A percentile compares a stretch with the other conserved stretches of the same genome.
Conservation (phyloP, 2,797 vertebrate species). For the Siniperca obscura region DNA sequence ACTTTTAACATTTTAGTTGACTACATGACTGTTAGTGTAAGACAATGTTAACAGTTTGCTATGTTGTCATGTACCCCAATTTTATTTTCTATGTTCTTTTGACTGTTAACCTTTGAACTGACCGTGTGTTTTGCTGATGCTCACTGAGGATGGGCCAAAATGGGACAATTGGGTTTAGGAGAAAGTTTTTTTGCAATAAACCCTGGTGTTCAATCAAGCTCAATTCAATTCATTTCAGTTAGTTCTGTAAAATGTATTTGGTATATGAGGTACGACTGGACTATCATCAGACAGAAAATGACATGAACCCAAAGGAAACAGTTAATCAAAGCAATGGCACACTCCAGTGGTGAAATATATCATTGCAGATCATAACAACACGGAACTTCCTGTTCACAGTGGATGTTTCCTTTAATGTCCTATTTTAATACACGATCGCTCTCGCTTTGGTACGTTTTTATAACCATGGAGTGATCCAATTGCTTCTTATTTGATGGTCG, state of each 20-base stretch:
- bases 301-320: not conserved
- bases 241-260: not conserved
- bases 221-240: not conserved
- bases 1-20: not conserved
- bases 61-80: not conserved
- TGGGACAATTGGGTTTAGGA: not conserved
- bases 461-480: too few species aligned
- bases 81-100: not conserved
- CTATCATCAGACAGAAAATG: not conserved
- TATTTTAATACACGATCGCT: not conserved
- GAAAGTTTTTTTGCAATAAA: too few species aligned
- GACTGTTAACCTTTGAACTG: too few species aligned
- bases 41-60: not conserved
- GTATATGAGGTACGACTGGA: not conserved
- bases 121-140: not conserved
- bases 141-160: not conserved
- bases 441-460: fast-evolving
- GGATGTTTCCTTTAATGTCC: not conserved
- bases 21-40: not conserved
- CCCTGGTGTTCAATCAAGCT: not conserved
- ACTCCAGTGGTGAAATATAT: slow-evolving; percentile 7
- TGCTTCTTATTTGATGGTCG: not conserved
- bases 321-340: not conserved
- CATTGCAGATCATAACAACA: not conserved
- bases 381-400: slow-evolving; percentile 50